Evolutionary conservation across 2,797 vertebrate genomes (phyloP).

Genomic region (Falco rusticolus): DNA sequence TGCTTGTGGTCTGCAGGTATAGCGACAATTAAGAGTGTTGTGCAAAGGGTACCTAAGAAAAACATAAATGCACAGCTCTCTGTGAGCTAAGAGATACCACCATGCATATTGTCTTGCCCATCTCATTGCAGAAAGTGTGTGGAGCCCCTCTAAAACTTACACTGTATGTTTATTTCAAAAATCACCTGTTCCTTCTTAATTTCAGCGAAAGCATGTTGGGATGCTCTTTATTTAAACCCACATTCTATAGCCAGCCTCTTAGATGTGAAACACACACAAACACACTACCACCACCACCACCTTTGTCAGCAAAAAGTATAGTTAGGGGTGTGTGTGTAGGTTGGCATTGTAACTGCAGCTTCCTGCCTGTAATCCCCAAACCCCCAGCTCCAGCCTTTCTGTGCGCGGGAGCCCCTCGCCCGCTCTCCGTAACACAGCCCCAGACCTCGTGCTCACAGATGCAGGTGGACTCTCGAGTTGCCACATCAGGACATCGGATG

Average conservation of each 20-base stretch:
- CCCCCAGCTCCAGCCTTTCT: not conserved
- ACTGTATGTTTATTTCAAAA: not conserved
- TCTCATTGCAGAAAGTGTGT: not conserved
- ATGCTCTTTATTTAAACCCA: not conserved
- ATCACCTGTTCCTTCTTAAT: not conserved
- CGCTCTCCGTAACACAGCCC: not conserved
- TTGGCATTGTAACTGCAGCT: not conserved
- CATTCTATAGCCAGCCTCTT: not conserved
- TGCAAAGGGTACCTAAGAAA: not conserved
- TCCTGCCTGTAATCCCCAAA: not conserved
- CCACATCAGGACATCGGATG: not conserved
- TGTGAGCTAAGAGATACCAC: not conserved
- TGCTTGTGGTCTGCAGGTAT: not conserved
- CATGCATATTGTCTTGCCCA: not conserved
- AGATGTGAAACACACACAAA: not conserved
- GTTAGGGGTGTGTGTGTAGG: accelerated
- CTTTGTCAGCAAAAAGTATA: not conserved
- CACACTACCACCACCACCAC: too few species aligned
- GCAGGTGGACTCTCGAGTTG: not conserved
- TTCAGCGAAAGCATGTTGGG: not conserved
- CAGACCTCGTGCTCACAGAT: not conserved
- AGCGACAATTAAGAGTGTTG: not conserved
- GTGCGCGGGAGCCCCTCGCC: accelerated
- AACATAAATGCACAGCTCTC: not conserved
- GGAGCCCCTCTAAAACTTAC: not conserved